These are phyloP conservation scores for Gnatocerus cornutus DNA, from an alignment of 2,888 invertebrate genomes.

Conservation along the genomic window DNA sequence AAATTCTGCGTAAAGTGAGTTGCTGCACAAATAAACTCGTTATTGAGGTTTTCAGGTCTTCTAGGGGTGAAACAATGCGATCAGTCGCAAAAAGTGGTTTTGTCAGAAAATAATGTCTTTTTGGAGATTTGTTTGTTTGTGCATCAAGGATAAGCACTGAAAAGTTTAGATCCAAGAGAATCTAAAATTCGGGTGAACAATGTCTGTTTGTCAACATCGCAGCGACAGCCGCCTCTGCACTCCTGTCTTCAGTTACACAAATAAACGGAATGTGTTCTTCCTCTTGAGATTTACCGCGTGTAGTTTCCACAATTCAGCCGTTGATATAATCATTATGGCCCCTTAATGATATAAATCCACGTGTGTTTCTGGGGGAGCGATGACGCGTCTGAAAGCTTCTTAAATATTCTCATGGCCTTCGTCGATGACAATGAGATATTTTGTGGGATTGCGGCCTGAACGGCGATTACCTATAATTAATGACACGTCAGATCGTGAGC, in stretches of 20 bases:
- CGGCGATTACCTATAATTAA: slow-evolving; percentile 69
- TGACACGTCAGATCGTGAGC: slow-evolving; percentile 68
- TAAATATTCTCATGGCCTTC: slow-evolving; percentile 50
- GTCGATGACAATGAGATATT: slow-evolving; percentile 63
- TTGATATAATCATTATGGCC: slow-evolving; percentile 37
- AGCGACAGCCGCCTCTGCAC: slow-evolving; percentile 10
- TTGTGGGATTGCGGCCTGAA: slow-evolving; percentile 61
- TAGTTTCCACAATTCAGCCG: slow-evolving; percentile 26
- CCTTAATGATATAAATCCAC: slow-evolving; percentile 36
- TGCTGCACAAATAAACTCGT: no score
- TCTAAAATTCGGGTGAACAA: slow-evolving; percentile 37
- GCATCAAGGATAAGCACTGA: no score
- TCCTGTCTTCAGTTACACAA: slow-evolving; percentile 14
- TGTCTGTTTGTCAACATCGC: slow-evolving; percentile 50
- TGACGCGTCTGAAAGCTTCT: slow-evolving; percentile 42
- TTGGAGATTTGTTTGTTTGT: no score
- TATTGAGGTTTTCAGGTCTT: no score
- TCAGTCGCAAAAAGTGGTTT: no score
- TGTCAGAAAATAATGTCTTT: no score
- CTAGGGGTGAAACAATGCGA: no score
- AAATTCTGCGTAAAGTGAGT: no score
- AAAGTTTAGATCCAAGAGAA: no score
- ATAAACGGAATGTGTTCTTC: slow-evolving; percentile 25
- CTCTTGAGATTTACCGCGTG: slow-evolving; percentile 26
- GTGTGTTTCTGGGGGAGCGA: slow-evolving; percentile 34